phyloP scores from a whole-genome alignment of 2,888 invertebrate genomes.

The Xanthia togata region DNA sequence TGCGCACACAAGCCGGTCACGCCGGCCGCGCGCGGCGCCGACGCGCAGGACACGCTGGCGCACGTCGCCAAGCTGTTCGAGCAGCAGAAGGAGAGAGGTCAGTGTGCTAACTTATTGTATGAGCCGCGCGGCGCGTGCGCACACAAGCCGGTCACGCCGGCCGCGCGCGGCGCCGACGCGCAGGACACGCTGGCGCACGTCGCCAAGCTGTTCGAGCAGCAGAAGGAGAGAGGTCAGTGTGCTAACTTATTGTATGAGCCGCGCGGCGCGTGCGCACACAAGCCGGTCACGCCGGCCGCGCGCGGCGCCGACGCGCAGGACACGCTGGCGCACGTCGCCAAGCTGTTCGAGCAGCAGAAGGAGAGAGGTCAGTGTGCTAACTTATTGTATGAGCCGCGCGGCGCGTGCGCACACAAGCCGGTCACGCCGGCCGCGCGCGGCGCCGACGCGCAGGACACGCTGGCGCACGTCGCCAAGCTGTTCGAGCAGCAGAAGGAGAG shows the following conservation, averaged over 20 bases:
- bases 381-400: neutral
- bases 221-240: slow-evolving; percentile 77
- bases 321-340: slow-evolving; percentile 90
- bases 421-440: too few species aligned
- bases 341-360: slow-evolving; percentile 89
- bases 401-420: too few species aligned
- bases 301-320: slow-evolving; percentile 77
- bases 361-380: slow-evolving; percentile 71
- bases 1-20: slow-evolving; percentile 91
- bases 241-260: neutral
- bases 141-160: slow-evolving; percentile 84
- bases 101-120: neutral
- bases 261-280: slow-evolving; percentile 92
- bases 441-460: too few species aligned
- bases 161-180: slow-evolving; percentile 68
- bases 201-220: slow-evolving; percentile 90
- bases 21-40: slow-evolving; percentile 70
- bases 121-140: slow-evolving; percentile 92
- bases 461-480: neutral
- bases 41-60: slow-evolving; percentile 86
- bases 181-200: slow-evolving; percentile 90
- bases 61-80: slow-evolving; percentile 92
- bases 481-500: too few species aligned
- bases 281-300: slow-evolving; percentile 82
- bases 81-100: slow-evolving; percentile 82